These are phyloP conservation scores for Poecile montanus DNA, from an alignment of 2,797 vertebrate species.

Conservation along the genomic window DNA sequence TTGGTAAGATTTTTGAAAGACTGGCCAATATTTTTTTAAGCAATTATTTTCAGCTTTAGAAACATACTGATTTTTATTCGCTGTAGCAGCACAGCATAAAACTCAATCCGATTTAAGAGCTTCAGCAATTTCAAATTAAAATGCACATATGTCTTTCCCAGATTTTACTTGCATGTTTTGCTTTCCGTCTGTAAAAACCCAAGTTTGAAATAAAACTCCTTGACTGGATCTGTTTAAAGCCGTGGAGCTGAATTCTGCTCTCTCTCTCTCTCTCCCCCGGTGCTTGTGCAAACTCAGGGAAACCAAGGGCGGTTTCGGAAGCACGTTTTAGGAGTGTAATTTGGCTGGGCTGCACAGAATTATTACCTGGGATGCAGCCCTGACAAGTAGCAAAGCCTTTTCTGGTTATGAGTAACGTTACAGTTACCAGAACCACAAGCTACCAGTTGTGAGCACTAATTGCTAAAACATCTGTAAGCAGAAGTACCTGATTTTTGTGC, in stretches of 20 bases:
- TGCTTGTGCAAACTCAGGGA: constrained; percentile 24
- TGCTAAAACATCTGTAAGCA: constrained; percentile 72
- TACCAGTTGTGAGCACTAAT: constrained; percentile 60
- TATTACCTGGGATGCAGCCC: constrained; percentile 50
- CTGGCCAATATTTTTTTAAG: neutral
- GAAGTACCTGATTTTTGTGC: constrained; percentile 55
- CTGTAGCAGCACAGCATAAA: neutral
- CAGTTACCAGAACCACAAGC: constrained; percentile 59
- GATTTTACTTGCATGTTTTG: neutral
- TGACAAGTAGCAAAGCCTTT: constrained; percentile 52
- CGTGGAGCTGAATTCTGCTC: neutral
- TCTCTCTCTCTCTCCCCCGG: accelerated
- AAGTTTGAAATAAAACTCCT: constrained; percentile 50
- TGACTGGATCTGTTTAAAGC: constrained; percentile 53
- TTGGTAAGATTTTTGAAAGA: neutral
- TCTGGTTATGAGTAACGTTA: constrained; percentile 60
- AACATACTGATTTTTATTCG: neutral
- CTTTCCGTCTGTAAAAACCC: constrained; percentile 26
- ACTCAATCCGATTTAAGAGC: neutral
- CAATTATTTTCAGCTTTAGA: neutral
- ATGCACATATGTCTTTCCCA: constrained; percentile 28
- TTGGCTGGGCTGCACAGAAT: constrained; percentile 62
- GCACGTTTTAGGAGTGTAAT: constrained; percentile 30
- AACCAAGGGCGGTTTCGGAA: neutral
- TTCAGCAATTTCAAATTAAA: constrained; percentile 26